These are phyloP conservation scores for Sebastes oblongus DNA, from an alignment of 2,797 vertebrate genomes.

Conservation along the genomic window DNA sequence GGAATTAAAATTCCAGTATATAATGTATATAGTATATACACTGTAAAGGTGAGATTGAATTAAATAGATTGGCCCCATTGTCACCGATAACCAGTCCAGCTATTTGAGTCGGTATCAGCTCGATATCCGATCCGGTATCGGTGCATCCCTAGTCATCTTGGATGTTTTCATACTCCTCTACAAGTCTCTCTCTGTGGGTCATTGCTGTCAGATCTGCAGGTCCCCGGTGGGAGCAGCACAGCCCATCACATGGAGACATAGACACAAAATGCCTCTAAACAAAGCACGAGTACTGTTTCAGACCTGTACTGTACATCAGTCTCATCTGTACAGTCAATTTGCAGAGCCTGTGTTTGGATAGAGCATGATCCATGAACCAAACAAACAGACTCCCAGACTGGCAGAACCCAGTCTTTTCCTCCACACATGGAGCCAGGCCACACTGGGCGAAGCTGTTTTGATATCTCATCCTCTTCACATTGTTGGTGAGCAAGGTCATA, in stretches of 20 bases:
- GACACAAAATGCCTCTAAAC: neutral
- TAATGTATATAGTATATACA: too few relatives aligned
- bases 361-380: constrained; percentile 41
- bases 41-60: too few relatives aligned
- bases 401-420: constrained; percentile 27
- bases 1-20: too few relatives aligned
- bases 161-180: constrained; percentile 2
- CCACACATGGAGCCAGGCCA: constrained; percentile 34
- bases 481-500: constrained; percentile 67
- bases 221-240: neutral
- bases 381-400: constrained; percentile 40
- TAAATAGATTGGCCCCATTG: too few relatives aligned
- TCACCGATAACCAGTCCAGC: too few relatives aligned
- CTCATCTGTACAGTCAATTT: constrained; percentile 37
- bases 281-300: constrained; percentile 2
- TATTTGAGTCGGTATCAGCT: too few relatives aligned
- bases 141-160: neutral
- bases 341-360: constrained; percentile 43
- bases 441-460: constrained; percentile 45
- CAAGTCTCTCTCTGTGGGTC: neutral
- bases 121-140: too few relatives aligned
- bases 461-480: constrained; percentile 60
- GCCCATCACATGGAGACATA: neutral
- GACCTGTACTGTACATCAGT: constrained; percentile 14
- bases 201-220: neutral